Percentiles rank a stretch among this genome's conserved stretches.
Conservation (phyloP, 2,113 vertebrate species). For the Rhodinocichla rosea region DNA sequence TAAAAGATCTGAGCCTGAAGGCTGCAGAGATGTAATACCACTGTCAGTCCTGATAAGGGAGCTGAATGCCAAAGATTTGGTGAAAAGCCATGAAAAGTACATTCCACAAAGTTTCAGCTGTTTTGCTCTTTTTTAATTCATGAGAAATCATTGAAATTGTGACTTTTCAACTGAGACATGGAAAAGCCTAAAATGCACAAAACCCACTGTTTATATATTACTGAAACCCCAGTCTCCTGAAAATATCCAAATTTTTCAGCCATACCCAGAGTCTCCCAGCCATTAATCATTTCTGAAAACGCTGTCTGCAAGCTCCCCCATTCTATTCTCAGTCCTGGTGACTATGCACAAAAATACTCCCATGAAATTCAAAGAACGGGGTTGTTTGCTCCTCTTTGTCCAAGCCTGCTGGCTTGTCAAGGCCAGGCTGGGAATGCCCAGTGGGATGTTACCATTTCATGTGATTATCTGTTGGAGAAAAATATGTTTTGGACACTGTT, state of each 20-base stretch:
- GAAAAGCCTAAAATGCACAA: background rate
- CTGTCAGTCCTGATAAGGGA: slow-evolving; percentile 11
- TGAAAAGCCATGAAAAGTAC: background rate
- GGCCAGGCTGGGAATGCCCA: background rate
- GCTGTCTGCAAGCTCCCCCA: background rate
- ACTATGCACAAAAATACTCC: background rate
- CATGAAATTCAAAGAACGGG: background rate
- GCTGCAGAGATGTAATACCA: background rate
- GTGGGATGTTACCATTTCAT: background rate
- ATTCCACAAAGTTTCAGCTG: background rate
- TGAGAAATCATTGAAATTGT: background rate
- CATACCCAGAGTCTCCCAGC: background rate
- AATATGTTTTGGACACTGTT: background rate
- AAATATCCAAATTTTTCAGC: background rate
- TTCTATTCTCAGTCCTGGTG: background rate
- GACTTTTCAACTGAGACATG: background rate
- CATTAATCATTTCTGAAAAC: background rate
- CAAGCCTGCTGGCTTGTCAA: background rate
- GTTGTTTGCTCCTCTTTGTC: background rate
- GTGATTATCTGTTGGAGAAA: background rate
- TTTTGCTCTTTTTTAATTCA: slow-evolving; percentile 8
- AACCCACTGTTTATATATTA: background rate
- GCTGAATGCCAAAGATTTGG: background rate
- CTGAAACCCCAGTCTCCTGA: background rate
- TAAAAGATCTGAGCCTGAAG: background rate